Evolutionary conservation across 2,797 vertebrate genomes (phyloP), one percentile per base, ranked within the genome.

Genomic region (Scolopax bukidnonensis): DNA sequence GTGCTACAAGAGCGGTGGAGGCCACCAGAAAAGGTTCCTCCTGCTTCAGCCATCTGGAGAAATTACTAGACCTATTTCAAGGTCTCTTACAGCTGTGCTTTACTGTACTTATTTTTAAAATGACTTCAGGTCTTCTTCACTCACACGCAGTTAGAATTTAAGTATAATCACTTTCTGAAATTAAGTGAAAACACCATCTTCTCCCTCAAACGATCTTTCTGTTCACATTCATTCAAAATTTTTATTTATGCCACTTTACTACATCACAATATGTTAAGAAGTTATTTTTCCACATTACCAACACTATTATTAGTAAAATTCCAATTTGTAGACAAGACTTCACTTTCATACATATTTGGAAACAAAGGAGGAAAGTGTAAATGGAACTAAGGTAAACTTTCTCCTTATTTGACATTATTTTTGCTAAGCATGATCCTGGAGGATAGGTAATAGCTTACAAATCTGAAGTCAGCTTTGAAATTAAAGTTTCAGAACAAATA

Each of bases 21-120:
- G 20, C 19, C 18, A 51, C 43, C 63, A 43, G 40, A 27, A 7
- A 54, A 16, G 36, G 12, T 75, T 27, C 3, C 0, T 0, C 14
- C 57, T 71, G 36, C 60, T 48, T 40, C 57, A 43, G 43, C 68
- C 2, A 0, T 17, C 20, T 40, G 82, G n/a, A 85, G 30, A 48
- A 71, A 78, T 32, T 51, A 56, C 7, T 15, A 54, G 16, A 60
- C 30, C 20, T 60, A 11, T 41, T 60, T 51, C 41, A 75, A 79
- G 40, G 32, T 40, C 24, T 56, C 45, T 36, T 10, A 33, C 2
- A 41, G 18, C 2, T 69, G 11, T 61, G 56, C 43, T 74, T 41
- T 74, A 47, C 76, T 69, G 16, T 36, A 65, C 23, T 70, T 61
- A 20, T 6, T 69, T 68, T 41, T 53, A 30, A 83, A 53, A 57